These are phyloP conservation scores for Parnassius smintheus DNA, from an alignment of 2,888 invertebrate species.

Conservation along the genomic window DNA sequence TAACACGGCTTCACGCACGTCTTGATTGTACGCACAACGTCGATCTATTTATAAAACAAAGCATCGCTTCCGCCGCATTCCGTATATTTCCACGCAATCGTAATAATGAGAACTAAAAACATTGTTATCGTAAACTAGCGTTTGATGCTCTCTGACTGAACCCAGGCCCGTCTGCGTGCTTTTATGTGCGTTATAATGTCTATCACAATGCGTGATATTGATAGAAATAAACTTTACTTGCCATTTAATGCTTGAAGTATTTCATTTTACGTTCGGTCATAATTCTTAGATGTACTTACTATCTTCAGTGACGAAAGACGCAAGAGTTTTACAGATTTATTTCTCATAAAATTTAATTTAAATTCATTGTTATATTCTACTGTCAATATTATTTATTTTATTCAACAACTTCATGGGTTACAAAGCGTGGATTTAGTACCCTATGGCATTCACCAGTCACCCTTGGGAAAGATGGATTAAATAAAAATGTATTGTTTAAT, in stretches of 20 bases:
- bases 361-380: too few relatives aligned
- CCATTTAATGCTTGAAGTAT: slow-evolving; percentile 19
- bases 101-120: slow-evolving; percentile 23
- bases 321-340: too few relatives aligned
- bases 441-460: too few relatives aligned
- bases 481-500: too few relatives aligned
- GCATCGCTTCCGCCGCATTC: slow-evolving; percentile 27
- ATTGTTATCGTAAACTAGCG: slow-evolving; percentile 18
- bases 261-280: neutral
- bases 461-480: too few relatives aligned
- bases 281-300: neutral
- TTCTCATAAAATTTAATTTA: too few relatives aligned
- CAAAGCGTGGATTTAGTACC: too few relatives aligned
- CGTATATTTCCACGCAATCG: slow-evolving; percentile 20
- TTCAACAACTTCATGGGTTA: too few relatives aligned
- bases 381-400: too few relatives aligned
- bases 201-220: slow-evolving; percentile 3
- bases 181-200: slow-evolving; percentile 20
- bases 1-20: neutral
- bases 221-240: slow-evolving; percentile 16
- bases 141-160: slow-evolving; percentile 29
- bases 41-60: slow-evolving; percentile 23
- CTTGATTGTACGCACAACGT: slow-evolving; percentile 3
- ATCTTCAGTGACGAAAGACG: too few relatives aligned
- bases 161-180: slow-evolving; percentile 26